These are phyloP conservation scores for Calameuta filiformis DNA, from an alignment of 2,888 invertebrate species.

Conservation along the genomic window DNA sequence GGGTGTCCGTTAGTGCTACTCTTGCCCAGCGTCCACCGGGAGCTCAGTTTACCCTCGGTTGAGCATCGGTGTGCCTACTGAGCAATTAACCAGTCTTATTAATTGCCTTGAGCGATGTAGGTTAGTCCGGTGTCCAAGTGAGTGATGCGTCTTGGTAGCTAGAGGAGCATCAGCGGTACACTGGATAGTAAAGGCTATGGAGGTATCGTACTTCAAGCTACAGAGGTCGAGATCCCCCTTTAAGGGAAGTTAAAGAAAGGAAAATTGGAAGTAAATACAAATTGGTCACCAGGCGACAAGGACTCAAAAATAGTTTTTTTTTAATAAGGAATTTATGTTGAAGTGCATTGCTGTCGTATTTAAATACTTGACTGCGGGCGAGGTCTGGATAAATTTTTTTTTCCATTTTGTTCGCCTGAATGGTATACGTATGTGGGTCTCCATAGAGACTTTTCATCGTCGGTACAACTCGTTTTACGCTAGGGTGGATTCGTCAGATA, in stretches of 20 bases:
- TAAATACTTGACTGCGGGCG: not conserved
- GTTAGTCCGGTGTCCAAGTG: not conserved
- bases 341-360: not conserved
- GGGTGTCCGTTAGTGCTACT: slow-evolving; percentile 3
- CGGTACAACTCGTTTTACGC: not conserved
- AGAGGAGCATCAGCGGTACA: not conserved
- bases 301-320: not conserved
- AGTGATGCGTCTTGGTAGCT: not conserved
- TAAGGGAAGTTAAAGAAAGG: not conserved
- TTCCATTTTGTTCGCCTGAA: not conserved
- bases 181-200: not conserved
- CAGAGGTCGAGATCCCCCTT: not conserved
- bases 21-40: slow-evolving; percentile 9
- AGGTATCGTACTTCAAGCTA: not conserved
- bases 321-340: not conserved
- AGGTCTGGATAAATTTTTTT: not conserved
- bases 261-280: not conserved
- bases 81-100: slow-evolving; percentile 48
- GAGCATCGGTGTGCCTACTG: slow-evolving; percentile 29
- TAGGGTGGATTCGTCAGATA: not conserved
- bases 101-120: slow-evolving; percentile 29
- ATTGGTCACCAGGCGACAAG: not conserved
- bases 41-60: slow-evolving; percentile 6
- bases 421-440: slow-evolving; percentile 12
- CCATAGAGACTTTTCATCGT: slow-evolving; percentile 9